phyloP scores from a whole-genome alignment of 2,888 invertebrate genomes.

The Octodonta nipae region DNA sequence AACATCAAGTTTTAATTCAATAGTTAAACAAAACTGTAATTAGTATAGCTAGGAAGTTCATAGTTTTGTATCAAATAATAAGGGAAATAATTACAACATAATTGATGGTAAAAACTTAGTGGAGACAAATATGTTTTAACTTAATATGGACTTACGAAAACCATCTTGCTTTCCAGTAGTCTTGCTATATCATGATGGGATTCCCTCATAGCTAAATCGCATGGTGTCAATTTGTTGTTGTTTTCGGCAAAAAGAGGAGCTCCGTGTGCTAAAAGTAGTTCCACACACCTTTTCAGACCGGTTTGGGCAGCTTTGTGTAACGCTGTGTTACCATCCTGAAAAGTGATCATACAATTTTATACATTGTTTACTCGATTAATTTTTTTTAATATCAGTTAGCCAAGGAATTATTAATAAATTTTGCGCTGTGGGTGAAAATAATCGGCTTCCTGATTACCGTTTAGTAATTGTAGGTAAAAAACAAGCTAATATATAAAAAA shows the following conservation, averaged over 20 bases:
- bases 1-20: too few relatives aligned
- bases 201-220: constrained; percentile 48
- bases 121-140: not conserved
- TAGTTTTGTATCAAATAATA: too few relatives aligned
- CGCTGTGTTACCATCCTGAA: constrained; percentile 49
- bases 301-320: constrained; percentile 52
- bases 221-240: constrained; percentile 47
- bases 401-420: too few relatives aligned
- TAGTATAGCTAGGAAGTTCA: too few relatives aligned
- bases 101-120: not conserved
- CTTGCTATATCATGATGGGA: constrained; percentile 48
- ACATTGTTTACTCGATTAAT: too few relatives aligned
- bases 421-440: too few relatives aligned
- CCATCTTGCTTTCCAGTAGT: constrained; percentile 53
- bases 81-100: not conserved
- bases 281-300: constrained; percentile 49
- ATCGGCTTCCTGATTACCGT: too few relatives aligned
- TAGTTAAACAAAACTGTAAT: too few relatives aligned
- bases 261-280: constrained; percentile 45
- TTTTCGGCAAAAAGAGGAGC: constrained; percentile 51
- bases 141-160: constrained; percentile 48
- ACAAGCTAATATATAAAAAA: too few relatives aligned
- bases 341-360: constrained; percentile 4
- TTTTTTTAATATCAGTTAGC: too few relatives aligned
- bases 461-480: too few relatives aligned